These are phyloP conservation scores for Lampris megalopsis DNA, from an alignment of 2,113 vertebrate species.

Conservation along the genomic window DNA sequence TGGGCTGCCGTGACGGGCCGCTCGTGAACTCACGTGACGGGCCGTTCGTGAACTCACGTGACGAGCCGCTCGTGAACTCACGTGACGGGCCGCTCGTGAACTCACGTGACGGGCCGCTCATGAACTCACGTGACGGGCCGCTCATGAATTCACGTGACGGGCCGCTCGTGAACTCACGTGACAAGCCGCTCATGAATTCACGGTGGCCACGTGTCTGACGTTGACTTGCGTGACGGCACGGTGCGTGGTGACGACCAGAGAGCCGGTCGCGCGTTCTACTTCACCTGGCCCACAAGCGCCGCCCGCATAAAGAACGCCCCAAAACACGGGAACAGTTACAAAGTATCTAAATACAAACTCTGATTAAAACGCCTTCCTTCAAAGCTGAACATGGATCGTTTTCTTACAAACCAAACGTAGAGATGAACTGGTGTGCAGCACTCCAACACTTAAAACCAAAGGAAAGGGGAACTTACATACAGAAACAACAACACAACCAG, in stretches of 20 bases:
- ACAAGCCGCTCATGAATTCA: too few relatives aligned
- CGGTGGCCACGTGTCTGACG: too few relatives aligned
- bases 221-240: too few relatives aligned
- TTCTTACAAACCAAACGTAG: constrained; percentile 43
- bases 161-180: too few relatives aligned
- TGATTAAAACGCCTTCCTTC: constrained; percentile 37
- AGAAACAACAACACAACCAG: background rate
- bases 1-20: too few relatives aligned
- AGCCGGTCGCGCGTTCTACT: background rate
- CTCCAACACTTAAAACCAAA: constrained; percentile 21
- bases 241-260: background rate
- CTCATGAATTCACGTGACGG: too few relatives aligned
- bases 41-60: too few relatives aligned
- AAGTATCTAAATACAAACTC: constrained; percentile 66
- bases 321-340: constrained; percentile 7
- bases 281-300: constrained; percentile 1
- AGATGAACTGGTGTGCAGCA: constrained; percentile 32
- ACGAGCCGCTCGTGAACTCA: too few relatives aligned
- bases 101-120: too few relatives aligned
- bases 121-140: too few relatives aligned
- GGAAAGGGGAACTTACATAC: background rate
- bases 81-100: too few relatives aligned
- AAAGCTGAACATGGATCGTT: constrained; percentile 16
- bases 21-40: too few relatives aligned
- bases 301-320: constrained; percentile 28